These are phyloP conservation scores for Drosophila lacertosa DNA, from an alignment of 1,140 invertebrate species.

Conservation along the genomic window DNA sequence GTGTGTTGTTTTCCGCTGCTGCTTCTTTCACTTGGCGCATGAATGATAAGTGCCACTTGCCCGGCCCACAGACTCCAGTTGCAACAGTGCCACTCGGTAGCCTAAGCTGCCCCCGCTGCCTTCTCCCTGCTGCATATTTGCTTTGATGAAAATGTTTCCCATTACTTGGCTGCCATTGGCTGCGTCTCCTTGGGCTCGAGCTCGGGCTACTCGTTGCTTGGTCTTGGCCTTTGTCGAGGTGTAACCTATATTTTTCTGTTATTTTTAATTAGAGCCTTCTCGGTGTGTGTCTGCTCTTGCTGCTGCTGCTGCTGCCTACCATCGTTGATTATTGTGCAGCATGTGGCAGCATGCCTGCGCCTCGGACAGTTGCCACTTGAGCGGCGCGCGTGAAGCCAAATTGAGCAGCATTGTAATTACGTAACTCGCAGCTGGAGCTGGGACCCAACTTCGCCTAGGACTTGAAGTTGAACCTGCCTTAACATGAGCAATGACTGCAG, in stretches of 20 bases:
- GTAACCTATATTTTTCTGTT: constrained; percentile 67
- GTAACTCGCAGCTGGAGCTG: constrained; percentile 41
- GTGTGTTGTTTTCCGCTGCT: constrained; percentile 29
- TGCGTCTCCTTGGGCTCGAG: constrained; percentile 5
- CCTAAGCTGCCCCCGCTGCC: no score
- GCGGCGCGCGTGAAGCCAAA: constrained; percentile 25
- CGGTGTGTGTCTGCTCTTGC: no score
- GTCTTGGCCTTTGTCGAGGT: constrained; percentile 51
- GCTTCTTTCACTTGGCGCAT: constrained; percentile 62
- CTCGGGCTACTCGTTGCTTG: neutral
- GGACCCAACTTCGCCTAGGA: neutral
- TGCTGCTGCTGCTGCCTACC: constrained; percentile 32
- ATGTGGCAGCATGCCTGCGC: constrained; percentile 31
- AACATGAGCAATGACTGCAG: neutral
- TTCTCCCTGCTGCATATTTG: constrained; percentile 22
- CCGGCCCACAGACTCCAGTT: constrained; percentile 42
- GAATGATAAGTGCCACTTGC: constrained; percentile 69
- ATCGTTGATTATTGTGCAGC: constrained; percentile 48
- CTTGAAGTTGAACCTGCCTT: neutral
- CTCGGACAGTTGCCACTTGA: constrained; percentile 13
- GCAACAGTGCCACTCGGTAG: neutral
- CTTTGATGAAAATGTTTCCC: constrained; percentile 54
- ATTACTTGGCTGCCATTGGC: constrained; percentile 26
- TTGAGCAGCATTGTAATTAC: constrained; percentile 48
- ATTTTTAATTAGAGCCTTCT: constrained; percentile 61